Conservation (phyloP, 2,797 vertebrate species). For the Rallus crepitans region DNA sequence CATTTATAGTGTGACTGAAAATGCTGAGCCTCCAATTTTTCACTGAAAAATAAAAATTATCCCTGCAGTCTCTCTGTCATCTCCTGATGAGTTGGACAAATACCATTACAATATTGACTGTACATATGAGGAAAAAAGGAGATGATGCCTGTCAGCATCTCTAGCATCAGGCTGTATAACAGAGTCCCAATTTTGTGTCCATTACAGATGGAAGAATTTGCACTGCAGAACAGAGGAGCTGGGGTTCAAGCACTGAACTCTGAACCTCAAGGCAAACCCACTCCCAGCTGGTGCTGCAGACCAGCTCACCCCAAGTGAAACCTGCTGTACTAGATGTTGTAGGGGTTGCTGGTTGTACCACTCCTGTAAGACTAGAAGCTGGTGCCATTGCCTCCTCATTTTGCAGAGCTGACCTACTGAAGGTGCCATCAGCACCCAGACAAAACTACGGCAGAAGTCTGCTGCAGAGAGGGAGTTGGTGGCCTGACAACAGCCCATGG, state of each 20-base stretch:
- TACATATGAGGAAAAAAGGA: background rate
- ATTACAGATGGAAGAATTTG: background rate
- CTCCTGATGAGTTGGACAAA: background rate
- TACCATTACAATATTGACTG: background rate
- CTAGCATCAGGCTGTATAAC: background rate
- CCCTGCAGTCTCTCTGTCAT: background rate
- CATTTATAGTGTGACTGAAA: background rate
- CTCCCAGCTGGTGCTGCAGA: background rate
- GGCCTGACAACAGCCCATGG: background rate
- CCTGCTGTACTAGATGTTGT: background rate
- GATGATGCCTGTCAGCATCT: background rate
- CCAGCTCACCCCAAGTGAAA: background rate
- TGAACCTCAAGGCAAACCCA: background rate
- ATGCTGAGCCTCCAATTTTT: background rate
- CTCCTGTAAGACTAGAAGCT: background rate
- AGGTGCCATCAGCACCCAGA: background rate
- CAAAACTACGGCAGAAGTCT: background rate
- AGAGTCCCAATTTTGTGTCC: background rate
- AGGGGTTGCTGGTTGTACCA: background rate
- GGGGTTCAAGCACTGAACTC: background rate
- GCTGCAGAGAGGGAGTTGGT: rapidly evolving
- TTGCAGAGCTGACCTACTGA: background rate
- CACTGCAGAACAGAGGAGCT: background rate
- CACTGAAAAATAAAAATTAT: background rate
- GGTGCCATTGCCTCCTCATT: background rate